These are phyloP conservation scores for Drosophila murphyi DNA, from an alignment of 1,140 invertebrate genomes.

Conservation along the genomic window DNA sequence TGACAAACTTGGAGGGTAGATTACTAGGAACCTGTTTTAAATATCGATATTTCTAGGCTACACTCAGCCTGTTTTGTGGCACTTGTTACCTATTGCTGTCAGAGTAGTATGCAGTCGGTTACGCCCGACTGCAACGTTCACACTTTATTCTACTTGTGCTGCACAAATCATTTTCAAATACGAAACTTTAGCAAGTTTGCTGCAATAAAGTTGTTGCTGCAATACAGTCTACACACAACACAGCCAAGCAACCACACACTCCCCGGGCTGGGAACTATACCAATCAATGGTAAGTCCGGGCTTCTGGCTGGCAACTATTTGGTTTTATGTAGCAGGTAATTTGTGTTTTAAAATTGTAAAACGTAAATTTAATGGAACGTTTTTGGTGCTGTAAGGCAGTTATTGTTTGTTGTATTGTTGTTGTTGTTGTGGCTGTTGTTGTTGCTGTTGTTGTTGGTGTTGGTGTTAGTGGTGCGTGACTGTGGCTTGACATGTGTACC, in stretches of 20 bases:
- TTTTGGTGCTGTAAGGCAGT: slow-evolving; percentile 68
- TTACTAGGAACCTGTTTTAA: too few species aligned
- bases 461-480: slow-evolving; percentile 1
- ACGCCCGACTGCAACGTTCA: too few species aligned
- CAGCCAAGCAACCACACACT: slow-evolving; percentile 3
- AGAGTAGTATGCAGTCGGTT: too few species aligned
- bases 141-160: neutral
- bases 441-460: slow-evolving; percentile 21
- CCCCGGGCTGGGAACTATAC: neutral
- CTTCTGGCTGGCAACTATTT: slow-evolving; percentile 58
- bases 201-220: slow-evolving; percentile 75
- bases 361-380: slow-evolving; percentile 81
- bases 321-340: slow-evolving; percentile 74
- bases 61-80: too few species aligned
- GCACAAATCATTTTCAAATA: slow-evolving; percentile 79
- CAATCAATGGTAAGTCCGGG: neutral
- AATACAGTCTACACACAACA: slow-evolving; percentile 39
- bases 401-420: slow-evolving; percentile 15
- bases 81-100: too few species aligned
- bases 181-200: slow-evolving; percentile 73
- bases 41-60: too few species aligned
- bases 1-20: too few species aligned
- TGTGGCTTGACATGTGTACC: slow-evolving; percentile 3
- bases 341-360: slow-evolving; percentile 78
- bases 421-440: slow-evolving; percentile 25